Percentiles rank a stretch among this genome's conserved stretches.
These are phyloP conservation scores for Campopleginae sp. DNA, from an alignment of 2,888 invertebrate genomes.

Conservation along the genomic window DNA sequence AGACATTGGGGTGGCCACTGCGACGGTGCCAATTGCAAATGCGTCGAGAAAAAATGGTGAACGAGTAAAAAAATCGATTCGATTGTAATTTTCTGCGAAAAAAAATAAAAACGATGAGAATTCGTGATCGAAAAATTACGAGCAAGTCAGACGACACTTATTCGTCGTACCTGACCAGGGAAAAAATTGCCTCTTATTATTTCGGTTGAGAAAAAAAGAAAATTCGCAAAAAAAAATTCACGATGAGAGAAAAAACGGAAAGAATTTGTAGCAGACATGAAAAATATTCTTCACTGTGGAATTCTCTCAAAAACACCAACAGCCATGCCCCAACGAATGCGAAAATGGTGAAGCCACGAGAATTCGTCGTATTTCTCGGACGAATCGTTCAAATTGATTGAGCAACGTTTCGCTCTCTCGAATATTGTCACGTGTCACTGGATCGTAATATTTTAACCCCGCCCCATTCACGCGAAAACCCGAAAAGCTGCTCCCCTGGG, in stretches of 20 bases:
- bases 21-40: constrained; percentile 56
- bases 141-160: background rate
- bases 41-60: constrained; percentile 56
- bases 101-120: background rate
- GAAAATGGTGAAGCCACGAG: background rate
- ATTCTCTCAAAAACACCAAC: background rate
- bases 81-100: background rate
- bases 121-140: background rate
- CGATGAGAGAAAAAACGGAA: background rate
- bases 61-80: background rate
- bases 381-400: constrained; percentile 47
- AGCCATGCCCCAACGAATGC: background rate
- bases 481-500: background rate
- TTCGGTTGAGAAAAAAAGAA: background rate
- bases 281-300: background rate
- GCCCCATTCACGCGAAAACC: background rate
- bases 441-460: constrained; percentile 32
- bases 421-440: constrained; percentile 36
- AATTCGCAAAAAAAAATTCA: background rate
- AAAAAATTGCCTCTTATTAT: background rate
- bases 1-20: constrained; percentile 60
- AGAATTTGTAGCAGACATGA: background rate
- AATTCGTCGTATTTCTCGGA: constrained; percentile 11
- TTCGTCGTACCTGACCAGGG: background rate
- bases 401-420: constrained; percentile 24